These are phyloP conservation scores for Choloepus didactylus DNA, from an alignment of 2,797 vertebrate species.

Conservation along the genomic window DNA sequence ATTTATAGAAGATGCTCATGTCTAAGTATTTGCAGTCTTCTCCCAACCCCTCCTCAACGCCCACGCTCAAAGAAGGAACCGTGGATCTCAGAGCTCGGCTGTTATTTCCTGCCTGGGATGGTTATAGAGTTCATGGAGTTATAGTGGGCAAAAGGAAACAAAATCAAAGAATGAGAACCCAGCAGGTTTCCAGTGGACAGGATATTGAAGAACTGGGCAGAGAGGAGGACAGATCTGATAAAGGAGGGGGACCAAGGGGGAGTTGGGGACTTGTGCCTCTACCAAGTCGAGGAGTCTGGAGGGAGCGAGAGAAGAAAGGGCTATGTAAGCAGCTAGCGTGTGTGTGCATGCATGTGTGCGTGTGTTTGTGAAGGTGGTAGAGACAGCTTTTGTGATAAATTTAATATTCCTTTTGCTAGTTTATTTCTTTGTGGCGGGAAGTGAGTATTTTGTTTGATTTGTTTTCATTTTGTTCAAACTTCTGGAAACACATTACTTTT, in stretches of 20 bases:
- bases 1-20: background rate
- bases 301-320: background rate
- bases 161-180: background rate
- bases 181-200: background rate
- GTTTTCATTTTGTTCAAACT: background rate
- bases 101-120: background rate
- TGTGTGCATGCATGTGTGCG: too few relatives aligned
- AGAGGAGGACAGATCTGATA: background rate
- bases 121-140: background rate
- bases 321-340: background rate
- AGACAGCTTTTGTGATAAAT: background rate
- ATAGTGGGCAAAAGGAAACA: background rate
- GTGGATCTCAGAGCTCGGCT: background rate
- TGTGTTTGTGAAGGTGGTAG: accelerated
- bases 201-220: background rate
- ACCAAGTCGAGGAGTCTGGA: background rate
- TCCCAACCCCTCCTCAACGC: background rate
- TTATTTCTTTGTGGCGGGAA: background rate
- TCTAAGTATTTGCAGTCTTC: background rate
- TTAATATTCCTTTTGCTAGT: background rate
- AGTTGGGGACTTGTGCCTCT: too few relatives aligned
- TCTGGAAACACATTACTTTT: background rate
- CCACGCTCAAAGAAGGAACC: background rate
- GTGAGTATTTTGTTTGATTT: background rate
- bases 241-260: background rate